Percentiles rank a stretch among this genome's conserved stretches.
These are phyloP conservation scores for Lampris megalopsis DNA, from an alignment of 2,113 vertebrate genomes.

Conservation along the genomic window DNA sequence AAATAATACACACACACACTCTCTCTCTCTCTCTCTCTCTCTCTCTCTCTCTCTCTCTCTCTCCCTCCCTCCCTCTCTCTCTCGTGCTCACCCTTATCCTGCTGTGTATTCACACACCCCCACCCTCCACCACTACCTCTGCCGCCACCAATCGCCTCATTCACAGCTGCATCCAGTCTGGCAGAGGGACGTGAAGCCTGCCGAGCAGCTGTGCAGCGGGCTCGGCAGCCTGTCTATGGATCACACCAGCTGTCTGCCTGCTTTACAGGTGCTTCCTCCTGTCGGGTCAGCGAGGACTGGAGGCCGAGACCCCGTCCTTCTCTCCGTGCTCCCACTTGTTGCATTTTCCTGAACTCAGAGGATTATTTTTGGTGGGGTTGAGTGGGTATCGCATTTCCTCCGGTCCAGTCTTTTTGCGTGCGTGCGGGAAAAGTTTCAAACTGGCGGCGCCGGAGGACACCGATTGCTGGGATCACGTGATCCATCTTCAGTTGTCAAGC, in stretches of 20 bases:
- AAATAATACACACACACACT: neutral
- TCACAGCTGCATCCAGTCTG: conserved; percentile 54
- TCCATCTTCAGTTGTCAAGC: conserved; percentile 80
- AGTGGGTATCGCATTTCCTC: neutral
- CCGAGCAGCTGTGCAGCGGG: conserved; percentile 61
- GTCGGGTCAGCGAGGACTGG: neutral
- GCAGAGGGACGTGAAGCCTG: conserved; percentile 58
- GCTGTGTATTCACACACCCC: neutral
- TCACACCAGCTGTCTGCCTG: conserved; percentile 13
- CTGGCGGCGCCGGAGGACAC: conserved; percentile 73
- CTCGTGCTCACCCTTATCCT: neutral
- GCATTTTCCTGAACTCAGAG: conserved; percentile 12
- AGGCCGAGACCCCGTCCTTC: no score
- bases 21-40: neutral
- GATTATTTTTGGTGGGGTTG: conserved; percentile 26
- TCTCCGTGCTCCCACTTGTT: no score
- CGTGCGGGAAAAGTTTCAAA: conserved; percentile 54
- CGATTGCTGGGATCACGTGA: conserved; percentile 81
- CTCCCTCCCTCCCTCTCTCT: neutral
- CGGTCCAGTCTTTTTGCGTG: conserved; percentile 19
- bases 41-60: neutral
- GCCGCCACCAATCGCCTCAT: conserved; percentile 41
- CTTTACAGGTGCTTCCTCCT: neutral
- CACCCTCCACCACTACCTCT: conserved; percentile 2
- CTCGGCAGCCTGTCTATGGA: conserved; percentile 50